Evolutionary conservation across 2,113 vertebrate genomes (phyloP).

Genomic region (Ctenomys sociabilis): DNA sequence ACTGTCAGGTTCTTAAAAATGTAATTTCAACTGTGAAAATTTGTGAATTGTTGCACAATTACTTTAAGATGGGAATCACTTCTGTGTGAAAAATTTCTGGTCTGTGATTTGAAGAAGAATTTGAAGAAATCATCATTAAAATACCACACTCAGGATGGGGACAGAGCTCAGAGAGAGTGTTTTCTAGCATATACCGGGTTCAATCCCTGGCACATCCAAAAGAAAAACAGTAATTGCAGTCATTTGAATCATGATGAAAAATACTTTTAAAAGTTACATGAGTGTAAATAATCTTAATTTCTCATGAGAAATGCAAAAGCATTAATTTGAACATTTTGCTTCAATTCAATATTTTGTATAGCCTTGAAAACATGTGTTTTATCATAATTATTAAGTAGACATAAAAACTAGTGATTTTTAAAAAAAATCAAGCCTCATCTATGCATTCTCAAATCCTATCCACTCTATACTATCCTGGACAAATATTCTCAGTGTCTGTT

Average conservation of each 20-base stretch:
- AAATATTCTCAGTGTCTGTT: background rate
- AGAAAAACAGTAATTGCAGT: background rate
- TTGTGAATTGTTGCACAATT: background rate
- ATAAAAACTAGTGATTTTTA: background rate
- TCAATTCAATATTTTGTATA: background rate
- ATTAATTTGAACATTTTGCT: conserved; percentile 1
- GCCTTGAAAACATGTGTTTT: background rate
- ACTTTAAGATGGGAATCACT: background rate
- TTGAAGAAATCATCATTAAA: conserved; percentile 6
- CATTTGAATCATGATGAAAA: background rate
- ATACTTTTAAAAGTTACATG: background rate
- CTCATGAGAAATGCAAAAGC: background rate
- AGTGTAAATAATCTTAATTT: background rate
- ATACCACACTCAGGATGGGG: background rate
- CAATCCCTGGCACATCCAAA: background rate
- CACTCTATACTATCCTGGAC: background rate
- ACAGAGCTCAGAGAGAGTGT: background rate
- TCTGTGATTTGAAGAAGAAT: background rate
- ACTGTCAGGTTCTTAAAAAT: background rate
- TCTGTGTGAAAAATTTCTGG: background rate
- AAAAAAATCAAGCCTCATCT: background rate
- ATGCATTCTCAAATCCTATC: background rate
- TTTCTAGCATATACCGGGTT: background rate
- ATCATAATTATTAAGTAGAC: background rate
- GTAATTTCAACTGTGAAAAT: background rate